Evolutionary conservation across 2,113 vertebrate species (phyloP).

Genomic region (Ivindomyrus marchei): DNA sequence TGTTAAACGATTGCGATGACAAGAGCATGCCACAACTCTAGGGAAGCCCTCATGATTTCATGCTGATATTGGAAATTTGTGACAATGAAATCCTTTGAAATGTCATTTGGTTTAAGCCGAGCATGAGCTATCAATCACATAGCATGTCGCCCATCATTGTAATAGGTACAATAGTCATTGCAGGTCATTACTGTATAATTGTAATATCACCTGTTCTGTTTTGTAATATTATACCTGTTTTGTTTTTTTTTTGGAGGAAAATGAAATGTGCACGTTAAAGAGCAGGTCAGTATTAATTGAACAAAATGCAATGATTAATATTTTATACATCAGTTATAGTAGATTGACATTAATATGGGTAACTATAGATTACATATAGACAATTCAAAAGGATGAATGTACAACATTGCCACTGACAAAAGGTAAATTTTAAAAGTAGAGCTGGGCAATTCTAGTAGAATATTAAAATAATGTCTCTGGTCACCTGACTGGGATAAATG

Average conservation of each 20-base stretch:
- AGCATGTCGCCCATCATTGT: background rate
- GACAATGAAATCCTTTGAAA: background rate
- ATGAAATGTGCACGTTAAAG: constrained; percentile 46
- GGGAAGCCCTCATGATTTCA: background rate
- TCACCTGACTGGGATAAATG: background rate
- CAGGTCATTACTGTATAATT: background rate
- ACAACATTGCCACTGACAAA: background rate
- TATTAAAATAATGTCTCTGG: background rate
- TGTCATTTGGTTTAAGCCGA: background rate
- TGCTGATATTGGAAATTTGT: background rate
- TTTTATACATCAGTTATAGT: background rate
- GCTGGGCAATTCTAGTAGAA: background rate
- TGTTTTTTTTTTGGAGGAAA: constrained; percentile 24
- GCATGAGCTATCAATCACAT: background rate
- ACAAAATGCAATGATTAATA: background rate
- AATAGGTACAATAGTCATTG: background rate
- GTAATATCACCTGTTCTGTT: background rate
- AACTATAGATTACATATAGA: background rate
- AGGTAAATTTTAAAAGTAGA: background rate
- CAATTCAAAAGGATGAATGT: background rate
- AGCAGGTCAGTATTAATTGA: constrained; percentile 40
- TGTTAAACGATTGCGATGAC: background rate
- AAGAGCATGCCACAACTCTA: background rate
- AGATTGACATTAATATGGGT: background rate
- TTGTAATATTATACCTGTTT: constrained; percentile 13